These are phyloP conservation scores for Pangasius mekongensis DNA, from an alignment of 2,797 vertebrate genomes.

Conservation along the genomic window DNA sequence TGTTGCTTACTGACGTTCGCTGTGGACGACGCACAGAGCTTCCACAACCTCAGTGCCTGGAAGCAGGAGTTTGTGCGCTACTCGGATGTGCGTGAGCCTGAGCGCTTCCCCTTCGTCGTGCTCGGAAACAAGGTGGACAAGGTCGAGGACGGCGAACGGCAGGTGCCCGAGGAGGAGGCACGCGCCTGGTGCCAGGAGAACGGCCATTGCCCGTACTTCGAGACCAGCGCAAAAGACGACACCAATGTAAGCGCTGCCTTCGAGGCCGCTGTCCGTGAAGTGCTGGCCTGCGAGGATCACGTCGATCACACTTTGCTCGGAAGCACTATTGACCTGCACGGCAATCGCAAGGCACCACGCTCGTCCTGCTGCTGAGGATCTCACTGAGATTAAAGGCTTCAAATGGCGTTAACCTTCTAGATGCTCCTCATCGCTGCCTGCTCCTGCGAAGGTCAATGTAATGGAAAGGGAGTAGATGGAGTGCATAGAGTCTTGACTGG, in stretches of 20 bases:
- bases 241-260: conserved; percentile 94
- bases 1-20: conserved; percentile 97
- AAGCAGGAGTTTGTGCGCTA: conserved; percentile 97
- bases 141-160: conserved; percentile 85
- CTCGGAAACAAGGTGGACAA: conserved; percentile 97
- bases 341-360: conserved; percentile 85
- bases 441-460: not conserved
- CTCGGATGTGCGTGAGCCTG: conserved; percentile 90
- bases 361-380: conserved; percentile 85
- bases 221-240: conserved; percentile 98
- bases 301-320: conserved; percentile 89
- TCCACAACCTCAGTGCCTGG: conserved; percentile 94
- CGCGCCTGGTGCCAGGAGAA: conserved; percentile 92
- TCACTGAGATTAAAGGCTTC: conserved; percentile 9
- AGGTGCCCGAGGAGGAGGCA: conserved; percentile 90
- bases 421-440: not conserved
- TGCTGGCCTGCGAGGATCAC: conserved; percentile 90
- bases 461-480: conserved; percentile 2
- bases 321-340: conserved; percentile 90
- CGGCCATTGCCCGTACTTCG: conserved; percentile 92
- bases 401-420: conserved; percentile 16
- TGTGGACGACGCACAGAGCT: conserved; percentile 93
- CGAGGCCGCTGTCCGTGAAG: conserved; percentile 93
- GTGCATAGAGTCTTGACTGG: not conserved
- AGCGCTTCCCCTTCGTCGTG: conserved; percentile 93